These are phyloP conservation scores for Harpalus rubripes DNA, from an alignment of 2,888 invertebrate species.

Conservation along the genomic window DNA sequence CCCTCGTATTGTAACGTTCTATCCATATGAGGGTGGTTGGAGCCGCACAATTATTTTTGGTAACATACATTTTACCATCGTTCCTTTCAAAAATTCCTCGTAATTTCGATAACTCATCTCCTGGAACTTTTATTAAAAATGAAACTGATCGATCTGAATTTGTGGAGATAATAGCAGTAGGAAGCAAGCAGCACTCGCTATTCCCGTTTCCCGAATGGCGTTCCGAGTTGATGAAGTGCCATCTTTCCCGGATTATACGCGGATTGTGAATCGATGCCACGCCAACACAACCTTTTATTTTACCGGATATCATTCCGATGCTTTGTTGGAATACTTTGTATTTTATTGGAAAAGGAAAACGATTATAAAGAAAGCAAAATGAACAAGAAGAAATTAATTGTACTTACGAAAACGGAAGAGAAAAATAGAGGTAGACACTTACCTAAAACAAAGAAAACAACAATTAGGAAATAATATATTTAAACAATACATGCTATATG, in stretches of 20 bases:
- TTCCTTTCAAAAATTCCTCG: too few relatives aligned
- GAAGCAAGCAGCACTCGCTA: too few relatives aligned
- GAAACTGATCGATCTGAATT: too few relatives aligned
- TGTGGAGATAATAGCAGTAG: too few relatives aligned
- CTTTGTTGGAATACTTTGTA: neutral
- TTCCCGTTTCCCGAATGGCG: neutral
- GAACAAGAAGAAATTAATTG: neutral
- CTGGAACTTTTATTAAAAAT: too few relatives aligned
- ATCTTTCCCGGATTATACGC: conserved; percentile 1
- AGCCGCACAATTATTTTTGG: too few relatives aligned
- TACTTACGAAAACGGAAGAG: neutral
- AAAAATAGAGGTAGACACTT: neutral
- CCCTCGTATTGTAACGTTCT: too few relatives aligned
- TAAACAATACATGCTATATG: too few relatives aligned
- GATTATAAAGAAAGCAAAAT: neutral
- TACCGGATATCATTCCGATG: neutral
- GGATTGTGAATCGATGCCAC: neutral
- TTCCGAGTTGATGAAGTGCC: neutral
- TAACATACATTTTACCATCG: too few relatives aligned
- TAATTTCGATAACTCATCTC: too few relatives aligned
- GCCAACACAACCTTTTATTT: neutral
- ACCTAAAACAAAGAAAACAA: neutral
- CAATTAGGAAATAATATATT: too few relatives aligned
- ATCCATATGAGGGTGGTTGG: too few relatives aligned
- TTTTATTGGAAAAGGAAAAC: neutral